Evolutionary conservation across 2,113 vertebrate genomes (phyloP).

Genomic region (Entomyzon cyanotis): DNA sequence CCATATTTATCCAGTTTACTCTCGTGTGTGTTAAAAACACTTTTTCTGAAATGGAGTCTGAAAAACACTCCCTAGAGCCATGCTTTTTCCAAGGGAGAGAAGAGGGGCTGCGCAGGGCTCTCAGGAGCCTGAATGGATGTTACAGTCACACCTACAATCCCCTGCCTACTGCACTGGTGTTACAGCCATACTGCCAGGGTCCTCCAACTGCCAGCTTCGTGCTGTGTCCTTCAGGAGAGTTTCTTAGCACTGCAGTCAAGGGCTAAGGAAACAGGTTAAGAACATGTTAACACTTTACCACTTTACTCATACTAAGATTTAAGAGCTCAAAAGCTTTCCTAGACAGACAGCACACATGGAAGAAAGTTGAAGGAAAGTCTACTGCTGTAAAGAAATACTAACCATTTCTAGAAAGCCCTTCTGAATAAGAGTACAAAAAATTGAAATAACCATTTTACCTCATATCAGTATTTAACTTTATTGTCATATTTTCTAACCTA

Average conservation of each 20-base stretch:
- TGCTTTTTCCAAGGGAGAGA: rapidly evolving
- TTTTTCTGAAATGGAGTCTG: background rate
- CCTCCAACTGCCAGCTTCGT: background rate
- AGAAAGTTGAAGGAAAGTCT: background rate
- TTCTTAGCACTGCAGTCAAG: background rate
- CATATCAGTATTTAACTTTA: background rate
- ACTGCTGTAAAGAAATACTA: background rate
- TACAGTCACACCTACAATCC: background rate
- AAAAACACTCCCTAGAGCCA: rapidly evolving
- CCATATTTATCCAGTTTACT: background rate
- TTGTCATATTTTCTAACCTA: background rate
- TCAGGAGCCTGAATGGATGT: rapidly evolving
- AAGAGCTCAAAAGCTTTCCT: background rate
- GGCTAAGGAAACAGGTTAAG: background rate
- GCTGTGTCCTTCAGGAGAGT: rapidly evolving
- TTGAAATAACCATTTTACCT: background rate
- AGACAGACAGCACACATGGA: background rate
- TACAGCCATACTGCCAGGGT: rapidly evolving
- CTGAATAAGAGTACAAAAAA: background rate
- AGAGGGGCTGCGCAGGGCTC: background rate
- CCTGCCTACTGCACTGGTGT: background rate
- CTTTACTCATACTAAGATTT: background rate
- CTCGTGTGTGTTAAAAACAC: background rate
- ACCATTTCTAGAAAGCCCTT: background rate
- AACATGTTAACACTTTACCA: background rate